Base-by-base conservation (phyloP, 2,113 vertebrate species). In the Percopsis transmontana region DNA sequence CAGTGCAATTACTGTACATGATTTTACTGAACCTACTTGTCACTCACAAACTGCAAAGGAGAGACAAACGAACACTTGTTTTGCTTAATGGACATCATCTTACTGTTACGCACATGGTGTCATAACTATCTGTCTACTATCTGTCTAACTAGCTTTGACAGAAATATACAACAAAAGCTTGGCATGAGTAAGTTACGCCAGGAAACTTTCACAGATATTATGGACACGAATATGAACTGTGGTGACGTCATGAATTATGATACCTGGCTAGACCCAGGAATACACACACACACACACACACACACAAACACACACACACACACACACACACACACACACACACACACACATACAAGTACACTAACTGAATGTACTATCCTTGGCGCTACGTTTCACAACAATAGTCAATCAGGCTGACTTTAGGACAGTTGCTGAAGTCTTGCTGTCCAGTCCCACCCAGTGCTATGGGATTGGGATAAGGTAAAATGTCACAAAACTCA, bases 231-330 rank as follows among this genome's bases (percentile, higher is more conserved):
- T 12, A 33, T 20, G 62, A 45, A 24, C 60, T 16, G n/a, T 74
- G 47, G 77, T 51, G 59, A 79, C 79, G 38, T 8, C 40, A 50
- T 45, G 57, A 74, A 42, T 60, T 62, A 79, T 42, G 55, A 13
- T 66, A 78, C 53, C 0, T 1, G 72, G 67, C 1, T 65, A 85
- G 79, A 74, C 77, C 79, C 69, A 70, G 48, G 62, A 71, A 61
- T 61, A 44, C 67, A 76, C 68, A 80, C 68, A 74, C 7, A 74
- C 27, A 33, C 27, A 33, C 27, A 33, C 27, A 33, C 27, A 27
- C 5, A 7, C 7, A 33, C 9, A 40, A 54, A 21, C 24, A 45
- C 59, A 42, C 27, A n/a, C 27, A 33, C 27, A 33, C 27, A 33
- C 27, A 33, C 27, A 27, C 5, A 7, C 7, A 33, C 9, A 44